Base-by-base conservation (phyloP, 2,888 invertebrate species). In the Adelphocoris suturalis region DNA sequence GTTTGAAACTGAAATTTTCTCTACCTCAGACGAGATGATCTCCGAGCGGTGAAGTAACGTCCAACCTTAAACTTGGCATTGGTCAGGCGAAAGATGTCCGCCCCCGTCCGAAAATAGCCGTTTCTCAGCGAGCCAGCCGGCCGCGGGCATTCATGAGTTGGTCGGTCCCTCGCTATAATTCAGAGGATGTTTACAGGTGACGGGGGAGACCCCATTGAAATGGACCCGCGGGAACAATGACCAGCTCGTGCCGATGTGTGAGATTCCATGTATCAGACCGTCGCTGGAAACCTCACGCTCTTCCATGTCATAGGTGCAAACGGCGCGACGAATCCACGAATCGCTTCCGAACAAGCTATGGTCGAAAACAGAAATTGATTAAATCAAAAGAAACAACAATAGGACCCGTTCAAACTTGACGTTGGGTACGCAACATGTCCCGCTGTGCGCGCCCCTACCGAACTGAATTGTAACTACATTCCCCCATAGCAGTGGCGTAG, bases 51-150 rank as follows among this genome's bases (percentile, higher is more conserved):
- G 68, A 68, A 23, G 68, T 23, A 68, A 68, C 23, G 68, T 68
- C 68, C 23, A 68, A 68, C 68, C 68, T 68, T 68, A 68, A 68
- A 68, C 68, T 68, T 68, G 68, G 68, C 68, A 68, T 19, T 68
- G 68, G 23, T 23, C 23, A 19, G 23, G 68, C 23, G 27, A 52
- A 13, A 68, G 68, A 19, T 68, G 68, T 23, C 68, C 68, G 68
- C 27, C 68, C 27, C 68, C 19, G 68, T 23, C 68, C 68, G 19
- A 19, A 27, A 68, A 68, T 68, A 68, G 68, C 68, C 2, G 68
- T 52, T 16, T 23, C 68, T 23, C 19, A 23, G 37, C 2, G 37
- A 68, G 68, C 23, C 13, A 23, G 68, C 68, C 68, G 68, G 68
- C 68, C 23, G 19, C 19, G 27, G 68, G 68, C 68, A 68, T 68